These are phyloP conservation scores for Cheirogaleus major DNA, from an alignment of 2,797 vertebrate genomes.

Conservation along the genomic window DNA sequence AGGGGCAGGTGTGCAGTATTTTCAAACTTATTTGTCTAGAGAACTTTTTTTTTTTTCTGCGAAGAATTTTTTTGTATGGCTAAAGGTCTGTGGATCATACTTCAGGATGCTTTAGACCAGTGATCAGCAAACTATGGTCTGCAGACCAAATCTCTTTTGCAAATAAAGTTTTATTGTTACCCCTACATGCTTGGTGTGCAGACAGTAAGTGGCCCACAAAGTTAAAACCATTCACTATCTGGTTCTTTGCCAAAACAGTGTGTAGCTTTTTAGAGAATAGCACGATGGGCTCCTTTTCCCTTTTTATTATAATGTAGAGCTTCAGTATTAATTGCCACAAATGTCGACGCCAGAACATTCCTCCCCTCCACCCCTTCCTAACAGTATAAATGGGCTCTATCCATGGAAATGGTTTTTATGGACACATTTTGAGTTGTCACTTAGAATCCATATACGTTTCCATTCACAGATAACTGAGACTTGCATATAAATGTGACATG, in stretches of 20 bases:
- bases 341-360: background rate
- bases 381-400: background rate
- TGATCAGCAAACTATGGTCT: background rate
- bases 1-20: background rate
- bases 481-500: accelerated
- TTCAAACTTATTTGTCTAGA: background rate
- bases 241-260: background rate
- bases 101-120: background rate
- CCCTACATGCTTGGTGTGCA: background rate
- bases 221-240: background rate
- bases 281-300: background rate
- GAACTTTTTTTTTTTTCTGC: no score
- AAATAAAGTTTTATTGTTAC: background rate
- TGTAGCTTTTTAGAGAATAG: background rate
- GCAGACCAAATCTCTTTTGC: background rate
- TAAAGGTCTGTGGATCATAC: background rate
- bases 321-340: background rate
- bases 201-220: background rate
- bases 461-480: background rate
- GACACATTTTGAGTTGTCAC: background rate
- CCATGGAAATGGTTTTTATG: background rate
- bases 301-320: background rate
- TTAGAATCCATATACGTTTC: background rate
- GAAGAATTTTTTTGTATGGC: background rate
- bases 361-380: background rate